Evolutionary conservation across 2,888 invertebrate species (phyloP).

Genomic region (Cheilosia impressa): DNA sequence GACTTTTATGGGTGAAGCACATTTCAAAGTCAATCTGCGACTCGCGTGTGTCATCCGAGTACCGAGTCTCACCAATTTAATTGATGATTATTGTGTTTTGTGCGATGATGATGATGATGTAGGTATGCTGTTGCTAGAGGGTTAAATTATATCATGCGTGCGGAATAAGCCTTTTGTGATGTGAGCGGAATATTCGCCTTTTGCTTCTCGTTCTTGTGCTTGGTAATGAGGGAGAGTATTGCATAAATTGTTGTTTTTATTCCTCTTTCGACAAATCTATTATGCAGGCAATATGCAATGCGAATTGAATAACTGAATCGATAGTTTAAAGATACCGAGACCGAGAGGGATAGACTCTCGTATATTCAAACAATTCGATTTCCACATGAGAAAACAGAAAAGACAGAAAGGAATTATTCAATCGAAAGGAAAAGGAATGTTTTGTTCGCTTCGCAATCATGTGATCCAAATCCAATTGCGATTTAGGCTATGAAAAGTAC

Average conservation of each 20-base stretch:
- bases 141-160: slow-evolving; percentile 26
- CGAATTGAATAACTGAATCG: slow-evolving; percentile 1
- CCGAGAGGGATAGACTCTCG: too few relatives aligned
- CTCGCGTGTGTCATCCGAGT: too few relatives aligned
- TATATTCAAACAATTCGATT: too few relatives aligned
- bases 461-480: too few relatives aligned
- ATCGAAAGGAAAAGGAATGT: too few relatives aligned
- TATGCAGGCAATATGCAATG: slow-evolving; percentile 6
- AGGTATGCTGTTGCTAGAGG: not conserved
- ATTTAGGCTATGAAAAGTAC: too few relatives aligned
- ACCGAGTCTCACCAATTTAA: slow-evolving; percentile 7
- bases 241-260: slow-evolving; percentile 24
- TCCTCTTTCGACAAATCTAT: not conserved
- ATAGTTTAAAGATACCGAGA: not conserved
- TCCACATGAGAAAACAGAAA: too few relatives aligned
- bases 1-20: slow-evolving; percentile 21
- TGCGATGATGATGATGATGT: not conserved
- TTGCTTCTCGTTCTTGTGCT: not conserved
- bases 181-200: slow-evolving; percentile 6
- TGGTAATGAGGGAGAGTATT: slow-evolving; percentile 8
- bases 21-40: slow-evolving; percentile 20
- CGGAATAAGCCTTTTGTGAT: slow-evolving; percentile 13
- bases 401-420: too few relatives aligned
- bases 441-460: too few relatives aligned
- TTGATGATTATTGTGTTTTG: slow-evolving; percentile 18